These are phyloP conservation scores for Catocala fraxini DNA, from an alignment of 2,888 invertebrate species.

Conservation along the genomic window DNA sequence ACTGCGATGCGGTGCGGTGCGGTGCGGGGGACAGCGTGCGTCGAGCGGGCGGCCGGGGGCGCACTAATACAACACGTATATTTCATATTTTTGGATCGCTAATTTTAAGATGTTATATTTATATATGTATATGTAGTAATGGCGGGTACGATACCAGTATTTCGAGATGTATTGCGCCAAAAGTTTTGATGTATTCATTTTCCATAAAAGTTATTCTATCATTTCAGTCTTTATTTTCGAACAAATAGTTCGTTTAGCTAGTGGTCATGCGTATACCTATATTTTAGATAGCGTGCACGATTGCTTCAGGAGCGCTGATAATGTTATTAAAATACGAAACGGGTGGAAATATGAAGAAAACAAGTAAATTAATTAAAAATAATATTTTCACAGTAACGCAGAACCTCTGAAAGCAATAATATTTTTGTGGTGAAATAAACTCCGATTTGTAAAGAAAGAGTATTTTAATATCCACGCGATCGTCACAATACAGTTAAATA, in stretches of 20 bases:
- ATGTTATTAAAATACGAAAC: conserved; percentile 58
- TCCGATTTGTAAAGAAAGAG: conserved; percentile 74
- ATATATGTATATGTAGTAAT: conserved; percentile 87
- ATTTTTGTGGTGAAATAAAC: conserved; percentile 80
- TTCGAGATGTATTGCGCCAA: conserved; percentile 86
- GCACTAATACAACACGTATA: conserved; percentile 85
- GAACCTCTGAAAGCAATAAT: conserved; percentile 84
- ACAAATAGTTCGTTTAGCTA: conserved; percentile 84
- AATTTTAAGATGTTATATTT: conserved; percentile 88
- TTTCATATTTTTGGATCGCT: conserved; percentile 88
- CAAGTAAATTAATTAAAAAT: conserved; percentile 54
- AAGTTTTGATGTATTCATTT: conserved; percentile 87
- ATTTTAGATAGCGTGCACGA: conserved; percentile 85
- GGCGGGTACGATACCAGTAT: conserved; percentile 85
- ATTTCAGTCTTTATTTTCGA: conserved; percentile 63
- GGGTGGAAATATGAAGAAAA: conserved; percentile 54
- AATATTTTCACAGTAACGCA: conserved; percentile 79
- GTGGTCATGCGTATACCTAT: conserved; percentile 83
- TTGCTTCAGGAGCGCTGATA: conserved; percentile 78
- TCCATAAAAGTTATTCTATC: conserved; percentile 80
- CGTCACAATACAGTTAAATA: conserved; percentile 73
- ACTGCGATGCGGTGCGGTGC: conserved; percentile 7
- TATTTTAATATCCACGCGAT: conserved; percentile 82
- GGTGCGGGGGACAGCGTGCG: conserved; percentile 42
- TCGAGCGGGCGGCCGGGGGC: conserved; percentile 79